These are phyloP conservation scores for Sylvilagus bachmani DNA, from an alignment of 2,113 vertebrate species.

Conservation along the genomic window DNA sequence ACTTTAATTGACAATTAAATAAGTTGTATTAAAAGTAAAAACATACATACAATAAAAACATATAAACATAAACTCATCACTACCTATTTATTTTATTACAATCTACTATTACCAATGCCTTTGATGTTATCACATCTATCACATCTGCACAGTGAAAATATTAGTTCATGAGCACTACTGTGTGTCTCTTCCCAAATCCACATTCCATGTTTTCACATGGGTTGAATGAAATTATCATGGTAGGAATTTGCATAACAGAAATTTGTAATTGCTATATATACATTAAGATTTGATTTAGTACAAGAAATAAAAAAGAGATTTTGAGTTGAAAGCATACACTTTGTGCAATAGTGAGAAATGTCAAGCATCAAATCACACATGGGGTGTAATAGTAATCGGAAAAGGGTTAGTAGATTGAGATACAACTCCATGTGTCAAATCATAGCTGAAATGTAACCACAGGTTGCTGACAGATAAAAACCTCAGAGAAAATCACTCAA, in stretches of 20 bases:
- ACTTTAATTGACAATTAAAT: background rate
- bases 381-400: background rate
- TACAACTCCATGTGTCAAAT: background rate
- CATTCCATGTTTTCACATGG: background rate
- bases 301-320: background rate
- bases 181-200: background rate
- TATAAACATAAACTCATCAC: background rate
- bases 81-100: background rate
- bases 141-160: background rate
- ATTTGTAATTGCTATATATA: background rate
- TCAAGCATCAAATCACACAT: background rate
- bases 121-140: background rate
- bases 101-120: background rate
- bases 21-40: constrained; percentile 5
- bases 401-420: background rate
- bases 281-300: background rate
- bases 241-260: background rate
- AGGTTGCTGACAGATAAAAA: background rate
- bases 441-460: background rate
- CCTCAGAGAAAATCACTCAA: background rate
- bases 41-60: background rate
- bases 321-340: background rate
- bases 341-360: background rate
- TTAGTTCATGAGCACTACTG: background rate
- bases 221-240: background rate